These are phyloP conservation scores for Phataginus tetradactyla DNA, from an alignment of 2,797 vertebrate species.

Conservation along the genomic window DNA sequence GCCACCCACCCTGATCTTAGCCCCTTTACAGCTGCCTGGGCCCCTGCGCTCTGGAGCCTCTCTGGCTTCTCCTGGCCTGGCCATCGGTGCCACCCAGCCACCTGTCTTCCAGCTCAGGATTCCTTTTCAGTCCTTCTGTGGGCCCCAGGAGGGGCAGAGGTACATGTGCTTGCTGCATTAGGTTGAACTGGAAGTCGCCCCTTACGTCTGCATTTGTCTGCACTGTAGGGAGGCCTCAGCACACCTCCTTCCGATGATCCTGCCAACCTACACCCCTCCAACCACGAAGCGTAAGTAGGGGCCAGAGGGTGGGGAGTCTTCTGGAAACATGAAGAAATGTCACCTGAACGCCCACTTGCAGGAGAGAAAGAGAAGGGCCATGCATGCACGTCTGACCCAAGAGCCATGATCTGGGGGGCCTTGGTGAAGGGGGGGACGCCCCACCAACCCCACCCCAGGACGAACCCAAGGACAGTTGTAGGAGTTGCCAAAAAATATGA, in stretches of 20 bases:
- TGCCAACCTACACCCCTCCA: no score
- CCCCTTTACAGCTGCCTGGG: no score
- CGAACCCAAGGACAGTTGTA: background rate
- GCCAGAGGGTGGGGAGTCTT: no score
- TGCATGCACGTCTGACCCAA: no score
- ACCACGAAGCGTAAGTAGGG: background rate
- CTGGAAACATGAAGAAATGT: background rate
- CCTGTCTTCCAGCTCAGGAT: background rate
- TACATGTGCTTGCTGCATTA: background rate
- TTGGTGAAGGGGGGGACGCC: background rate
- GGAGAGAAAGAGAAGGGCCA: background rate
- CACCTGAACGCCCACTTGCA: background rate
- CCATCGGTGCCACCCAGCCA: background rate
- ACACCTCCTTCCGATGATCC: no score
- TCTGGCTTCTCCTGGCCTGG: background rate
- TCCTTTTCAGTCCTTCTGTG: background rate
- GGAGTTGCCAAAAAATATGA: background rate
- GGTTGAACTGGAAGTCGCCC: background rate
- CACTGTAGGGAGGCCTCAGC: background rate
- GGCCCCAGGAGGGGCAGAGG: background rate
- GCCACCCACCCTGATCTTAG: no score
- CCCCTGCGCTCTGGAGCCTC: background rate
- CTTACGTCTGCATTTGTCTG: background rate
- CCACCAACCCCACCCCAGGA: background rate
- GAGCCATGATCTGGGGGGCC: no score